Conservation (phyloP, 2,888 invertebrate genomes). For the Conops quadrifasciatus region DNA sequence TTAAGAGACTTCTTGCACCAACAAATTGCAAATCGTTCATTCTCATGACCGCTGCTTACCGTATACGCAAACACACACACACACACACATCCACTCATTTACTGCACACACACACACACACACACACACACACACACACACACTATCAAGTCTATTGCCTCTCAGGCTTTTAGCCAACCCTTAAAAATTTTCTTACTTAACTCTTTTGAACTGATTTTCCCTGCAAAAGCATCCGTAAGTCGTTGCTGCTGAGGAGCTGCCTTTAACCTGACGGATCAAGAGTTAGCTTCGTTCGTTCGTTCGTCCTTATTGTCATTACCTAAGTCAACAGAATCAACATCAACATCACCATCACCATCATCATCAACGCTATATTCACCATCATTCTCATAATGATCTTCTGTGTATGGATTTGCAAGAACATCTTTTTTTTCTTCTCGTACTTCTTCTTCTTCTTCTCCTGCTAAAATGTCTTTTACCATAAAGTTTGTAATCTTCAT, state of each 20-base stretch:
- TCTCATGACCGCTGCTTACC: neutral
- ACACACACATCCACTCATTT: too few relatives aligned
- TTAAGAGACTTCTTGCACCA: neutral
- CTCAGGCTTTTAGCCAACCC: neutral
- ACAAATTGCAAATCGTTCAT: neutral
- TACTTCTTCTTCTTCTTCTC: too few relatives aligned
- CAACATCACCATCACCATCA: constrained; percentile 3
- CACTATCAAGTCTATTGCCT: neutral
- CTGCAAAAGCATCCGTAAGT: neutral
- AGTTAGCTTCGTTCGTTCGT: neutral
- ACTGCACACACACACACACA: too few relatives aligned
- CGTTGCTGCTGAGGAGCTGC: neutral
- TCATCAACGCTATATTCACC: neutral
- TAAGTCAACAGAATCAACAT: neutral
- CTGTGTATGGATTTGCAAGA: too few relatives aligned
- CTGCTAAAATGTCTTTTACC: too few relatives aligned
- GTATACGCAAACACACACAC: too few relatives aligned
- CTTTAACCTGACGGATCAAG: neutral
- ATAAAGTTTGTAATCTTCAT: too few relatives aligned
- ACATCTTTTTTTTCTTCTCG: too few relatives aligned
- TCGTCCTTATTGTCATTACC: constrained; percentile 10
- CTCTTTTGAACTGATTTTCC: neutral
- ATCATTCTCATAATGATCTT: too few relatives aligned
- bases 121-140: too few relatives aligned
- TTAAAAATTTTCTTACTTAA: neutral